Evolutionary conservation across 2,888 invertebrate species (phyloP).

Genomic region (Eumerus sabulonum): DNA sequence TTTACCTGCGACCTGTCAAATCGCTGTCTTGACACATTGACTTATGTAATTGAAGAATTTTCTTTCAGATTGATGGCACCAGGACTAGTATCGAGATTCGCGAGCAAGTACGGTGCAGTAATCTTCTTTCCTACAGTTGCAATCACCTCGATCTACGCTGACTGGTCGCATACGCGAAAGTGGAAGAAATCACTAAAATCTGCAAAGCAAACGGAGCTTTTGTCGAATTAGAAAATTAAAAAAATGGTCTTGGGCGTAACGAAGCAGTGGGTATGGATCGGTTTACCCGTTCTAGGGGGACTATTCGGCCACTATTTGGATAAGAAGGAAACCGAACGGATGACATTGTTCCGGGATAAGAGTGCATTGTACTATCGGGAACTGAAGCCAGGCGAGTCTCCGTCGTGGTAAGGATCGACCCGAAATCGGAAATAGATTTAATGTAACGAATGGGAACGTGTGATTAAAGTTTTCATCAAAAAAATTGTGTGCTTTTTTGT

Average conservation of each 20-base stretch:
- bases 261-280: conserved; percentile 79
- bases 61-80: conserved; percentile 72
- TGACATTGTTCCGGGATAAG: conserved; percentile 88
- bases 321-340: conserved; percentile 84
- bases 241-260: conserved; percentile 80
- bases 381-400: conserved; percentile 83
- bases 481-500: too few species aligned
- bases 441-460: too few species aligned
- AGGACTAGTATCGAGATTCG: conserved; percentile 78
- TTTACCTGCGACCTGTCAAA: conserved; percentile 2
- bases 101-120: conserved; percentile 83
- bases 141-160: conserved; percentile 83
- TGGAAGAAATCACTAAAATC: conserved; percentile 82
- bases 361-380: conserved; percentile 87
- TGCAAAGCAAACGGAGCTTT: conserved; percentile 73
- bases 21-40: conserved; percentile 1
- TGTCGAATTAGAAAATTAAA: conserved; percentile 68
- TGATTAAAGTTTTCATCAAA: too few species aligned
- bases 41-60: conserved; percentile 51
- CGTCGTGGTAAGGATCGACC: conserved; percentile 82
- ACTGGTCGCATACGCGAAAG: conserved; percentile 85
- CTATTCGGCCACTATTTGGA: conserved; percentile 84
- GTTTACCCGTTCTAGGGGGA: conserved; percentile 82
- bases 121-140: conserved; percentile 84
- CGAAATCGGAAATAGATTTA: neutral